Evolutionary conservation across 2,888 invertebrate genomes (phyloP).

Genomic region (Catonia carolina): DNA sequence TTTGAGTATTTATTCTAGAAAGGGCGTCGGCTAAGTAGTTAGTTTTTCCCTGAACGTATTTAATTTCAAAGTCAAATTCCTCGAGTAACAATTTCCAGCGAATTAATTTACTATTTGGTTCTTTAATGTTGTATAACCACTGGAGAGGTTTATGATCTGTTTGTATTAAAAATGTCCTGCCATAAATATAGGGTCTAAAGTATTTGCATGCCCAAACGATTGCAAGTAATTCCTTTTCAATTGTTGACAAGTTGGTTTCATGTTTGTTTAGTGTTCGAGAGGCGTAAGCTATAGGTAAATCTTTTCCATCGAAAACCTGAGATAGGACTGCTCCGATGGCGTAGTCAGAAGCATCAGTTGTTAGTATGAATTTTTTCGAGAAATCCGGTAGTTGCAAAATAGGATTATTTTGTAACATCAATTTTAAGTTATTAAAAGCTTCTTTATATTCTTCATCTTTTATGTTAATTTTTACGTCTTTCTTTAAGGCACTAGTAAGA

Average conservation of each 20-base stretch:
- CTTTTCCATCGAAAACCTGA: no score
- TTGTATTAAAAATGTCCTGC: no score
- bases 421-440: no score
- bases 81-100: not conserved
- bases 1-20: no score
- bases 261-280: not conserved
- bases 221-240: not conserved
- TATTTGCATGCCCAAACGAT: constrained; percentile 2
- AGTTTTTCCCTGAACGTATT: constrained; percentile 1
- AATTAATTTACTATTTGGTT: not conserved
- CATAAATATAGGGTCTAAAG: not conserved
- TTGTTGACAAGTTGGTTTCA: not conserved
- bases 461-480: not conserved
- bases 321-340: not conserved
- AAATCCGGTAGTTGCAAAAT: not conserved
- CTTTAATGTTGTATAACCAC: no score
- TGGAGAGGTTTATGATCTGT: no score
- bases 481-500: not conserved
- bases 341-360: not conserved
- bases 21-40: not conserved
- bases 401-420: not conserved
- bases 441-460: not conserved
- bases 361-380: not conserved
- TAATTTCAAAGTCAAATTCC: constrained; percentile 1
- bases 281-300: not conserved